Evolutionary conservation across 2,797 vertebrate species (phyloP), one percentile per base, ranked within the genome.

Genomic region (Alcedo atthis): DNA sequence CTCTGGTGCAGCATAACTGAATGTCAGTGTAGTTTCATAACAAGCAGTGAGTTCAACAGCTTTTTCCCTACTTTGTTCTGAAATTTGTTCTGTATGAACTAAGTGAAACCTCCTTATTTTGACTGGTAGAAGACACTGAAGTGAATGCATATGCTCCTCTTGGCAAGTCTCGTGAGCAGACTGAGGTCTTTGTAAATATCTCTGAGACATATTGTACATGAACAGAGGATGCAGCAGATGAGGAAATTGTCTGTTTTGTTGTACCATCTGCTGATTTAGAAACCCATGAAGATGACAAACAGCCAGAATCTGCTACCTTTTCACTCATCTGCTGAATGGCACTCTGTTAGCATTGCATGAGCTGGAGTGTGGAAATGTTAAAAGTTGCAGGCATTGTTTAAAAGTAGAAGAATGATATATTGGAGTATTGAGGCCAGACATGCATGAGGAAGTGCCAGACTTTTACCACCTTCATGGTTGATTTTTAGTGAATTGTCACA

Each of bases 231-330:
- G 55, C 22, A 59, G 66, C 94, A 95, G 94, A 94, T 71, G 95
- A 95, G 81, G 84, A 93, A 94, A 84, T 16, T 90, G 68, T 87
- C 93, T 92, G 94, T 94, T 94, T 95, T 96, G 95, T 95, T 94
- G 81, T 90, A 55, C 93, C 96, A 96, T 95, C 95, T 96, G 96
- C 90, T 83, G 84, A 90, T 87, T 96, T 88, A 92, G 90, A 89
- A 92, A 92, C 66, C 51, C 76, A 87, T 85, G 95, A 85, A 83
- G 84, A 89, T 80, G 84, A 95, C 93, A 94, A 96, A 93, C 73
- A 85, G 73, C 58, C 51, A 93, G 86, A 90, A 90, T 94, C 92
- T 96, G 96, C 89, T 94, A 86, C 66, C 76, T 93, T 94, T 93
- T 94, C 76, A 69, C 48, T 96, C 43, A 32, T 89, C 69, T 90